Conservation (phyloP, 1,140 invertebrate species). For the Mylabris phalerata region DNA sequence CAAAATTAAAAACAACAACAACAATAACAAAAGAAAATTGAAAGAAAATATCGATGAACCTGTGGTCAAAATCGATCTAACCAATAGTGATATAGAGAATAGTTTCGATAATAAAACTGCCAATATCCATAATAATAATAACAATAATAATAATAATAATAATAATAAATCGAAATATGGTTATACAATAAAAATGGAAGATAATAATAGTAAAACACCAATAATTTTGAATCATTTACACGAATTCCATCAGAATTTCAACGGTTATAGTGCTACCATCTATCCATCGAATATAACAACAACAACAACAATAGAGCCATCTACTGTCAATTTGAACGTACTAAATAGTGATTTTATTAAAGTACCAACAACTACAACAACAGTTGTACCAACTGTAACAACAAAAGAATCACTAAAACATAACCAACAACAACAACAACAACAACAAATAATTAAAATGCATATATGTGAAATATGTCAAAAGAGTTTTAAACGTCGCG, state of each 20-base stretch:
- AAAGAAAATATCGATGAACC: conserved; percentile 20
- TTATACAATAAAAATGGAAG: neutral
- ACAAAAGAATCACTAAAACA: neutral
- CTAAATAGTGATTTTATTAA: conserved; percentile 19
- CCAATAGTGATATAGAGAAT: conserved; percentile 20
- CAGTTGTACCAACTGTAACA: neutral
- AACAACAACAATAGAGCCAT: conserved; percentile 11
- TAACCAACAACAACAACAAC: neutral
- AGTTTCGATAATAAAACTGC: neutral
- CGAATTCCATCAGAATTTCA: conserved; percentile 17
- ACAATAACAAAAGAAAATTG: conserved; percentile 2
- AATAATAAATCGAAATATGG: conserved; percentile 10
- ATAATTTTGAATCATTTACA: conserved; percentile 7
- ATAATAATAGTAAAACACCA: neutral
- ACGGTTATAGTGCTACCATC: conserved; percentile 4
- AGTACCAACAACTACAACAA: neutral
- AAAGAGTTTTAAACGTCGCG: conserved; percentile 54
- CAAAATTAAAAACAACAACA: conserved; percentile 24
- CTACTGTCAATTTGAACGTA: conserved; percentile 21
- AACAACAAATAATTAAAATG: conserved; percentile 17
- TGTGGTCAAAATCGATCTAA: conserved; percentile 33
- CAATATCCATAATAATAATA: conserved; percentile 10
- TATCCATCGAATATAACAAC: conserved; percentile 1
- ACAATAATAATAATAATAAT: neutral
- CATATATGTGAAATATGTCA: conserved; percentile 50